Base-by-base conservation (phyloP, 2,113 vertebrate species). In the Hippoglossus stenolepis region DNA sequence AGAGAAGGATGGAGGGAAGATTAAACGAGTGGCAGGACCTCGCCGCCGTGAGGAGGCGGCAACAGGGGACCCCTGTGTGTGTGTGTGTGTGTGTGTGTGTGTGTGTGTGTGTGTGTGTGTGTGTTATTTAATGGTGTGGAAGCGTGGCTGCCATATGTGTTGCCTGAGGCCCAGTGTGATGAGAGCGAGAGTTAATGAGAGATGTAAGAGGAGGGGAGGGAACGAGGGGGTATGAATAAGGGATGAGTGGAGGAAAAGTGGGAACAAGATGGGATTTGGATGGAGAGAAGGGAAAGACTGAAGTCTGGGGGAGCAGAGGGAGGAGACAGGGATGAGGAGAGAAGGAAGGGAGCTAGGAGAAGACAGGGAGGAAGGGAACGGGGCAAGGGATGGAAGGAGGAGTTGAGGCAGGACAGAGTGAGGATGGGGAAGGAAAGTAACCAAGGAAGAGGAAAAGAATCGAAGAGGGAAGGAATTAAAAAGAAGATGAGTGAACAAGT, bases 101-200 rank as follows among this genome's bases (percentile, higher is more conserved):
- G 64, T 26, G 51, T 64, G 73, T 70, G 70, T 54, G 75, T 73
- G 73, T 69, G 74, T 58, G 72, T 79, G 65, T 72, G 76, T 75
- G 84, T 77, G 77, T 85, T 88, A 88, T 83, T 91, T 91, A 91
- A 85, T 66, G 70, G 65, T 70, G 80, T 71, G 68, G 40, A 74
- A 69, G 84, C 26, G 70, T 82, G 88, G 80, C 73, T 4, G 47
- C 90, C 83, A 86, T 89, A 87, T 91, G 86, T 89, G 83, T 58
- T 28, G 86, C 90, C 85, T 45, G 73, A 83, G 85, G 90, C 83
- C 49, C 18, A 4, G 7, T 24, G 12, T 62, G 65, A 77, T 2
- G 53, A 70, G 57, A 62, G 72, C 35, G 68, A 3, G 31, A 69
- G 73, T 60, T 83, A 85, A 85, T 78, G 73, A 83, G 66, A 77